Conservation (phyloP, 2,888 invertebrate genomes). For the Doris montereyensis region DNA sequence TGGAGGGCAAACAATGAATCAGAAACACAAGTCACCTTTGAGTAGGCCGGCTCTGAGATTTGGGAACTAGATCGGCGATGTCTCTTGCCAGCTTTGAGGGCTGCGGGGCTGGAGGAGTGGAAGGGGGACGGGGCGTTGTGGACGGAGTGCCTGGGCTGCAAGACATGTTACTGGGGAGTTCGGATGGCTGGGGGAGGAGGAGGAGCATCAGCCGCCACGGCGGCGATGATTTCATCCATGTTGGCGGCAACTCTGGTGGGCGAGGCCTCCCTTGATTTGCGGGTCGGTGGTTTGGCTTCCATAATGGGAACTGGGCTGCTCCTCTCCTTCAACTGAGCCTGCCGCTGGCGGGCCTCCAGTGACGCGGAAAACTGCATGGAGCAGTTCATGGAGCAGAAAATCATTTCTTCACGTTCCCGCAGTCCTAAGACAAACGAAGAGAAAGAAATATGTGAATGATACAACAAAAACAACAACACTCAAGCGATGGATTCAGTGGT, state of each 20-base stretch:
- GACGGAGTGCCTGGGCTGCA: slow-evolving; percentile 42
- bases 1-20: not conserved
- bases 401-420: slow-evolving; percentile 72
- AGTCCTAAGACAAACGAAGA: too few species aligned
- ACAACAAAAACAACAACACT: too few species aligned
- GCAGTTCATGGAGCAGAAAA: slow-evolving; percentile 90
- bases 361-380: slow-evolving; percentile 86
- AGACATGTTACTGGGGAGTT: slow-evolving; percentile 36
- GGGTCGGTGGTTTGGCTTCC: not conserved
- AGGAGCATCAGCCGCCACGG: slow-evolving; percentile 35
- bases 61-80: slow-evolving; percentile 49
- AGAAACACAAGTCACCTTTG: slow-evolving; percentile 50
- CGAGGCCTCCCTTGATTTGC: not conserved
- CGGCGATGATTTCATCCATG: slow-evolving; percentile 36
- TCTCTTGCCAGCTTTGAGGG: slow-evolving; percentile 44
- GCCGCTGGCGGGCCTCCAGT: slow-evolving; percentile 41
- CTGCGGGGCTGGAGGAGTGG: slow-evolving; percentile 41
- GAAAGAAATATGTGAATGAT: too few species aligned
- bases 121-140: slow-evolving; percentile 33
- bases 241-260: slow-evolving; percentile 22
- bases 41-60: slow-evolving; percentile 35
- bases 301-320: not conserved
- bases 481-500: too few species aligned
- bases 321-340: slow-evolving; percentile 31
- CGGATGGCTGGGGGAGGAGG: slow-evolving; percentile 25